Base-by-base conservation (phyloP, 1,140 invertebrate genomes). In the Neotoxoptera formosana region DNA sequence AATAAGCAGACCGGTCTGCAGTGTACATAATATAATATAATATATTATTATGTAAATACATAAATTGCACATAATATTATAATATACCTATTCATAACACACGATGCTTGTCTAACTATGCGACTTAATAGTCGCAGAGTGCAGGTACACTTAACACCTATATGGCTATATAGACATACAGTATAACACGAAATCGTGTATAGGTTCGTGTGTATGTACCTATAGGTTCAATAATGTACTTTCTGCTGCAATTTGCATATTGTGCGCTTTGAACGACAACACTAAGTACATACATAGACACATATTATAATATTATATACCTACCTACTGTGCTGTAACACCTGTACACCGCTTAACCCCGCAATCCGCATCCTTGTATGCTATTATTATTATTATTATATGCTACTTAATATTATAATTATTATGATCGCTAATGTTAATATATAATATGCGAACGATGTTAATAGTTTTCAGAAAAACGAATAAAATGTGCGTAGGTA, bases 1-100 rank as follows among this genome's bases (percentile, higher is more conserved):
- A n/a, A 34, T 76, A 76, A 47, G 41, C 11, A 20, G 1, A n/a
- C 45, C 25, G 9, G 14, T n/a, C 60, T 17, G 30, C 60, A 76
- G n/a, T 76, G 60, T 34, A n/a, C 11, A 76, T 17, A 34, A 76
- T n/a, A 76, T 76, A 53, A 53, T 53, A n/a, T 34, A n/a, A 76
- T 76, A 76, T 76, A 76, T 76, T n/a, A 67, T 67, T n/a, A 76
- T 76, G 60, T 76, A 76, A 76, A 76, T 76, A 76, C 60, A 76
- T 76, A 76, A 76, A 76, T 76, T 76, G 30, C 60, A n/a, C 60
- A 76, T 76, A 76, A 76, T 76, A 76, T 76, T 76, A 76, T 76
- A 76, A n/a, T 76, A 30, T 14, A 83, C 34, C 34, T 83, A 83
- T 83, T 21, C 36, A 83, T 34, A 25, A 45, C 41, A 84, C 23